Percentiles rank a stretch among this genome's conserved stretches.
These are phyloP conservation scores for Oriolus oriolus DNA, from an alignment of 2,113 vertebrate species.

Conservation along the genomic window DNA sequence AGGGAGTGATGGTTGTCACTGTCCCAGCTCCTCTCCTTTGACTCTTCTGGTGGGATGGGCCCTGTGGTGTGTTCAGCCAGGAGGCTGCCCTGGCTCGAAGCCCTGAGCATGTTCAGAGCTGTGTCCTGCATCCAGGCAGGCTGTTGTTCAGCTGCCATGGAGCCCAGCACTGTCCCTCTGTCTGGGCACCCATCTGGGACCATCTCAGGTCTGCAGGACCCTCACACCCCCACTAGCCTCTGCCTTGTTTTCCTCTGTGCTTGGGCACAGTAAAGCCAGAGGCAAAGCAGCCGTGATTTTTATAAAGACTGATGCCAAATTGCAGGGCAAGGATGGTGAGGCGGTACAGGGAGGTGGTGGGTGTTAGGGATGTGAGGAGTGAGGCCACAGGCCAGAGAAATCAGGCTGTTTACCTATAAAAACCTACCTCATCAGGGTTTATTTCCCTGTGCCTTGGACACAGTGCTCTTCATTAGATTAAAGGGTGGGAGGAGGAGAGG, in stretches of 20 bases:
- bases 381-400: background rate
- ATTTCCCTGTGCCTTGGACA: constrained; percentile 10
- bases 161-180: background rate
- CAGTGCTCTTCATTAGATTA: constrained; percentile 53
- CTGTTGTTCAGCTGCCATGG: fast-evolving
- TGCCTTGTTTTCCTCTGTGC: background rate
- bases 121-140: background rate
- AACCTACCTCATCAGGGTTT: background rate
- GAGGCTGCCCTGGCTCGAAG: background rate
- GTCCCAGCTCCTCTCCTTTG: fast-evolving
- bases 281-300: background rate
- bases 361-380: background rate
- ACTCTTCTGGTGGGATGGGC: background rate
- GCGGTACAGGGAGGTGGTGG: background rate
- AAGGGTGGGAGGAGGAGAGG: constrained; percentile 27
- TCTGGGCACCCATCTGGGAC: background rate
- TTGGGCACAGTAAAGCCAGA: background rate
- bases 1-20: fast-evolving
- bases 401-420: constrained; percentile 41
- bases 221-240: background rate
- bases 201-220: background rate
- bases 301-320: background rate
- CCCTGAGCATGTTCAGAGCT: fast-evolving
- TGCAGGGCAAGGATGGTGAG: background rate
- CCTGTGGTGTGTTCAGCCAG: fast-evolving